Evolutionary conservation across 2,797 vertebrate genomes (phyloP), one percentile per base, ranked within the genome.

Genomic region (Rhyacichthys aspro): DNA sequence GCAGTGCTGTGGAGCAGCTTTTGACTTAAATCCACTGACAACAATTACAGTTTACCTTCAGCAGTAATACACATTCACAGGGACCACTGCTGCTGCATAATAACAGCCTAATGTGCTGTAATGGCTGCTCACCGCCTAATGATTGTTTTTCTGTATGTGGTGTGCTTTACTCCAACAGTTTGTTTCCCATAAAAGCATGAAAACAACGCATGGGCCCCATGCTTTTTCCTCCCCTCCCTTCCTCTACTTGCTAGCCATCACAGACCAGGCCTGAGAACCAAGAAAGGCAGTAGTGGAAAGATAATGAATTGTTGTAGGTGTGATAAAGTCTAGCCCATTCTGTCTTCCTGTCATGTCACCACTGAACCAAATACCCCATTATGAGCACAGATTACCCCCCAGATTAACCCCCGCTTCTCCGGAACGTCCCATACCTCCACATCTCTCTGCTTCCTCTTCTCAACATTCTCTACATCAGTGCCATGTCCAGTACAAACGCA

Each of bases 111-210:
- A 72, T 71, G 55, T 59, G 50, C 16, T 0, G 15, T 78, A 73
- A 79, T 80, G 49, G 44, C 15, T 72, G 59, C 75, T 79, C 61
- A 39, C 53, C 38, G 61, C 55, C 48, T 63, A 80, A 83, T 81
- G 18, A 83, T 68, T 83, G 78, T 88, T 86, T 83, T 80, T 71
- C 52, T 80, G 19, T 42, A 14, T 33, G n/a, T 33, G n/a, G 52
- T 34, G 59, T 32, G 43, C 48, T 82, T 74, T 65, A 32, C 72
- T 62, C 48, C 57, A 38, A 70, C 68, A 53, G 55, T 71, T 79
- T 71, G 74, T 76, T 73, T 66, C 56, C 54, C 66, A 78, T 79
- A 56, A 69, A 74, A 62, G 54, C 46, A 63, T 47, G 54, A 78
- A 72, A 74, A 79, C n/a, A n/a, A n/a, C n/a, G n/a, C n/a, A n/a